Base-by-base conservation (phyloP, 2,888 invertebrate species). In the Microctonus brassicae region DNA sequence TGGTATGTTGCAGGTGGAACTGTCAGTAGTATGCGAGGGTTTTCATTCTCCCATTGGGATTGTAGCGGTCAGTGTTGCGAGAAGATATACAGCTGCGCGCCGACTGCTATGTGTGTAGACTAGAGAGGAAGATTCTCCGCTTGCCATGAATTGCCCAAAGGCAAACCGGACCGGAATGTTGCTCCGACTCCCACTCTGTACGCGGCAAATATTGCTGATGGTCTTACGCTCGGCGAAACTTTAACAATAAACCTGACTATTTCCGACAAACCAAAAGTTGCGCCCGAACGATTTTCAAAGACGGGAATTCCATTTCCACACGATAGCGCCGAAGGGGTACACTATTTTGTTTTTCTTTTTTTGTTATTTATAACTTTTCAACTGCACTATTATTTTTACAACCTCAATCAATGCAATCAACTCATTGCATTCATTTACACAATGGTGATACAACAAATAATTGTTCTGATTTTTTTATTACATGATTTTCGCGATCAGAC, bases 141-240 rank as follows among this genome's bases (percentile, higher is more conserved):
- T 81, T 78, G 33, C 78, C 79, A 63, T 74, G 81, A 55, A 81
- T 80, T 75, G 69, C 70, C 63, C 75, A 69, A 65, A 78, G 78
- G 65, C 76, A 76, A 10, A 70, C 75, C 53, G 80, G 77, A n/a
- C 53, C 78, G n/a, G 72, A 73, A 53, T 81, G 78, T 61, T 80
- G 81, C 42, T 47, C 7, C 17, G 47, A 17, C 17, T 47, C 47
- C 17, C 20, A 4, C 7, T 17, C 20, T n/a, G 47, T 47, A 47
- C 0, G 17, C 47, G 73, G 76, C 76, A 5, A 77, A 75, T 20
- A 57, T 57, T 57, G 74, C 66, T 39, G 74, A 73, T 65, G 47
- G n/a, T 57, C 11, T 57, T n/a, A 29, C 29, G 24, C 29, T 57
- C 69, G 47, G 47, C n/a, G n/a, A 39, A 22, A 71, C 68, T 24